Base-by-base conservation (phyloP, 2,888 invertebrate genomes). In the Papilio elwesi region DNA sequence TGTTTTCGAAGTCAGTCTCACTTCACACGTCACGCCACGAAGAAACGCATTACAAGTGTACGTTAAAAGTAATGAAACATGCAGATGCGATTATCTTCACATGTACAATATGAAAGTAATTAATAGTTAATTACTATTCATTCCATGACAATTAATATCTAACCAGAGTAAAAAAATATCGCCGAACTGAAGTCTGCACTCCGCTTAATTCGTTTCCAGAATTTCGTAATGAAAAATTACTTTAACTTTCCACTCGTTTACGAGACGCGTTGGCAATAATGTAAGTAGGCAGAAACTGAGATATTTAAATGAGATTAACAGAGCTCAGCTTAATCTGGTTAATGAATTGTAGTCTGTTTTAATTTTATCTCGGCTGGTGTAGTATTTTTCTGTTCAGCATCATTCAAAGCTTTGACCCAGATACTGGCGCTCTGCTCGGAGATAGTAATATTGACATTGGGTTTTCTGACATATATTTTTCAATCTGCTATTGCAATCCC, bases 321-420 rank as follows among this genome's bases (percentile, higher is more conserved):
- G 48, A 73, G 73, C 69, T 73, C 69, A 26, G 48, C 68, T 26
- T 69, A 66, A 73, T 73, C 69, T 48, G 69, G 59, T 66, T 57
- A 73, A 62, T 73, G 57, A 73, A 73, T 73, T 73, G 69, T 73
- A 73, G 69, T 70, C 69, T 68, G 49, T 69, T 73, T 73, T 49
- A 69, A 70, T 66, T 69, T 59, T 63, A 48, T 65, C 66, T 57
- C 65, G 57, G 12, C 51, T 49, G 52, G 43, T 62, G 57, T 57
- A 59, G 26, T 66, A 52, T 69, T 68, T 72, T 57, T 68, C 64
- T 64, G 65, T 51, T 59, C 64, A 69, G 68, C 65, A 49, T 65
- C 59, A 52, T 65, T 65, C 55, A 55, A 48, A 47, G 73, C 55
- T 53, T 51, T 72, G 57, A 64, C 73, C 73, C 49, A 73, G 55